Base-by-base conservation (phyloP, 2,888 invertebrate genomes). In the Lamellibrachia columna region DNA sequence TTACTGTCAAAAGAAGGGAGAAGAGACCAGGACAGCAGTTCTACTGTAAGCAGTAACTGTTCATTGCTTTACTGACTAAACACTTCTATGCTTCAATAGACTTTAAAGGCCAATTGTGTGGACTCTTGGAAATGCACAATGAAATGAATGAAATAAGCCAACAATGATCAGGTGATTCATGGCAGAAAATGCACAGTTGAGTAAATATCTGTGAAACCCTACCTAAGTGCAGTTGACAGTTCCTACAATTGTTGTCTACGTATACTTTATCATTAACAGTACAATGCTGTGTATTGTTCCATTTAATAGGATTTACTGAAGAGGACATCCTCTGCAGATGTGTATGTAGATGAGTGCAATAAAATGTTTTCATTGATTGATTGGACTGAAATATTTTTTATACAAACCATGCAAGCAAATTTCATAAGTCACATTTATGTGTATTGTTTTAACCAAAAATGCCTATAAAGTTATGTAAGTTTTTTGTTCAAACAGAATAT, bases 191-290 rank as follows among this genome's bases (percentile, higher is more conserved):
- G 75, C 22, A 75, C n/a, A 75, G 75, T 75, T 75, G 75, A 75
- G 75, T 75, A 75, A 75, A 75, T 75, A 75, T 75, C 75, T 75
- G 75, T 75, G 22, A 22, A 75, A n/a, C 75, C 75, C 75, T 75
- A 22, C n/a, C 75, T 22, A 75, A 75, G 22, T 75, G 15, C 22
- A 15, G 22, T 22, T 75, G 75, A 75, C 75, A 75, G 75, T 75
- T 75, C 75, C n/a, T n/a, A 75, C 75, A 75, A 75, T 75, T 22
- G n/a, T 75, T 75, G 75, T 75, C 75, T 75, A 6, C 4, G 0
- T 55, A 55, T 55, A 9, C 9, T 55, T 55, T 55, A 55, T 55
- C 3, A 55, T 55, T 55, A 55, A 55, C 55, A 55, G n/a, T 75
- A 22, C 75, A 22, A 75, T 75, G 75, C 22, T 75, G 15, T 40